A percentile compares a stretch with the other conserved stretches of the same genome.
Conservation (phyloP, 2,797 vertebrate species). For the Dipus sagitta region DNA sequence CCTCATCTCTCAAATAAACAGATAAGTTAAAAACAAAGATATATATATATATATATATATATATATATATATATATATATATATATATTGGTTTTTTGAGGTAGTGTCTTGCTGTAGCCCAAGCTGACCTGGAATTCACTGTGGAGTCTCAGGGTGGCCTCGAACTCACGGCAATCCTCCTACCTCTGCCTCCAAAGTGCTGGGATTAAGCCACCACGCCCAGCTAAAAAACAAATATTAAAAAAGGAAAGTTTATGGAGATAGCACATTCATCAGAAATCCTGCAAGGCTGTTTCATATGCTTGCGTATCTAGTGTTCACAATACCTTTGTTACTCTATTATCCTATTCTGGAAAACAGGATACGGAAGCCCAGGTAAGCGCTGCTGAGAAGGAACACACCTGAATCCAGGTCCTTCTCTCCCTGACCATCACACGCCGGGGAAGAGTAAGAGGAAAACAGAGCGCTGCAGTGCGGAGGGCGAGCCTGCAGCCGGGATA, state of each 20-base stretch:
- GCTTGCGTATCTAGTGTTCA: background rate
- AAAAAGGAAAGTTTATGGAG: background rate
- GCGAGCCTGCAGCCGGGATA: background rate
- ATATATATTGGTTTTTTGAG: too few relatives aligned
- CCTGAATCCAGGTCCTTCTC: background rate
- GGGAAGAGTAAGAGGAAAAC: background rate
- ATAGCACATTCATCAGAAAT: background rate
- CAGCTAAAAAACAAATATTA: too few relatives aligned
- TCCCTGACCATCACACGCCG: background rate
- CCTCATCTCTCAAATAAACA: too few relatives aligned
- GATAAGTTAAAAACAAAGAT: too few relatives aligned
- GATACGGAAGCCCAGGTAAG: background rate
- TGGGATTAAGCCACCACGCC: too few relatives aligned
- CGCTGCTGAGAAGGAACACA: background rate
- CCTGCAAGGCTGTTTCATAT: background rate
- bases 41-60: too few relatives aligned
- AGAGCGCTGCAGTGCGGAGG: background rate
- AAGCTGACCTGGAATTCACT: too few relatives aligned
- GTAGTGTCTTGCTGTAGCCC: too few relatives aligned
- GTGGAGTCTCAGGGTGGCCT: too few relatives aligned
- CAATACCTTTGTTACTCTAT: background rate
- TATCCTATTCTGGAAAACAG: slow-evolving; percentile 22
- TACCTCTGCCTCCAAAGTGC: too few relatives aligned
- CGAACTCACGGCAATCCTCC: too few relatives aligned
- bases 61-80: too few relatives aligned